These are phyloP conservation scores for Ammospiza maritima DNA, from an alignment of 2,797 vertebrate species.

Conservation along the genomic window DNA sequence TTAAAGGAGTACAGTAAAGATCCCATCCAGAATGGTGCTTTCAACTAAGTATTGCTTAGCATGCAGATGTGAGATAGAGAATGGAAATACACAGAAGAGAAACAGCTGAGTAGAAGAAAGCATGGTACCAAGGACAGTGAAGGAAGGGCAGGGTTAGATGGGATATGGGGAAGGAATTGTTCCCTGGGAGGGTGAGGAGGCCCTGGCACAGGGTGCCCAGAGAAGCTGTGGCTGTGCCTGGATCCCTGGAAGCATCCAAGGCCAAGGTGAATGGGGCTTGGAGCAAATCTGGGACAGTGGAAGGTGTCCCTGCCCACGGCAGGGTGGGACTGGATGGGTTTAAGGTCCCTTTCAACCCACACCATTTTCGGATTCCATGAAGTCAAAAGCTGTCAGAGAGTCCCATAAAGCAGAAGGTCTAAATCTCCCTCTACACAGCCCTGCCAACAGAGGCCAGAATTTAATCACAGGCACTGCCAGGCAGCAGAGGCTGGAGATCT, in stretches of 20 bases:
- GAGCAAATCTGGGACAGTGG: background rate
- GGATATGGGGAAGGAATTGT: fast-evolving
- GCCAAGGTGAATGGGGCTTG: fast-evolving
- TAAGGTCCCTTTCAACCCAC: background rate
- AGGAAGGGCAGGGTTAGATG: background rate
- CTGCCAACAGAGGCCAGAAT: background rate
- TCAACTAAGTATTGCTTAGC: background rate
- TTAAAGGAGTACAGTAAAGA: background rate
- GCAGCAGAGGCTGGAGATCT: background rate
- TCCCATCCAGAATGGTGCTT: background rate
- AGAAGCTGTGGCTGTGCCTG: background rate
- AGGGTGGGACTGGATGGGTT: background rate
- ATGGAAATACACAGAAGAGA: background rate
- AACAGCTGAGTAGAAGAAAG: background rate
- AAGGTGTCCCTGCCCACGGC: background rate
- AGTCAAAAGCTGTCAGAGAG: background rate
- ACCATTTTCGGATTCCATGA: background rate
- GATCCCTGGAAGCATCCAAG: background rate
- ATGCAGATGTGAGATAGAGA: background rate
- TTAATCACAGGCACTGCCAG: background rate
- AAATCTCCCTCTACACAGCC: background rate
- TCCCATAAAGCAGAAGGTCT: background rate
- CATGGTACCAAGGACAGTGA: background rate
- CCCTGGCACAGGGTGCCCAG: background rate
- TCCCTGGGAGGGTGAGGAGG: fast-evolving